These are phyloP conservation scores for Chaetorhynchus papuensis DNA, from an alignment of 2,113 vertebrate genomes.

Conservation along the genomic window DNA sequence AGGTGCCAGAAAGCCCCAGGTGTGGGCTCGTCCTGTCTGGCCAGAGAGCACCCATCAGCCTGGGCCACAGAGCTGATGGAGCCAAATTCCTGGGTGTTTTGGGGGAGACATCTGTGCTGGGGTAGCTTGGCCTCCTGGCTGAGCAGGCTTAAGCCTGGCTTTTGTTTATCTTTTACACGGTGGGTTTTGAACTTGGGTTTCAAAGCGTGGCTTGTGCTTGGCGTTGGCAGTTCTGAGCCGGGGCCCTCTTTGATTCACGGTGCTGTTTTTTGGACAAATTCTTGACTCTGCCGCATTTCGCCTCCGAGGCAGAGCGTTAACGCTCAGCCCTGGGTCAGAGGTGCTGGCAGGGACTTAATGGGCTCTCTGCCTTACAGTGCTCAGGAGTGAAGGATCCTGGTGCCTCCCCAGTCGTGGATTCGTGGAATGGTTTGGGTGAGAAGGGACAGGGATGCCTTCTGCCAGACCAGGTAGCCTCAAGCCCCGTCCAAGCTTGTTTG, in stretches of 20 bases:
- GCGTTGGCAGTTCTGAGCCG: not conserved
- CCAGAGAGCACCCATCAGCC: not conserved
- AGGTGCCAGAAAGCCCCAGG: not conserved
- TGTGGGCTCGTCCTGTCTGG: not conserved
- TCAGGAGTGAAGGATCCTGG: not conserved
- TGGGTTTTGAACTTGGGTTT: not conserved
- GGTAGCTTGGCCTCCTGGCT: not conserved
- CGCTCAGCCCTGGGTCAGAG: not conserved
- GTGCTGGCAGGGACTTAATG: not conserved
- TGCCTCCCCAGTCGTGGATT: not conserved
- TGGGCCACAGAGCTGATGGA: not conserved
- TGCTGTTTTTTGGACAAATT: not conserved
- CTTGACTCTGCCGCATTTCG: accelerated
- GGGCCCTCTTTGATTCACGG: not conserved
- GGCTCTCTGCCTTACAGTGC: not conserved
- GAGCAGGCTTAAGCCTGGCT: not conserved
- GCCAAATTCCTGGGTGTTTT: not conserved
- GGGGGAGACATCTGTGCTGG: not conserved
- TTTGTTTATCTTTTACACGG: not conserved
- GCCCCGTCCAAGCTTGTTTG: not conserved
- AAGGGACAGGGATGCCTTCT: not conserved
- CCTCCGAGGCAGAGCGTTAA: accelerated
- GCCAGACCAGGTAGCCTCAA: not conserved
- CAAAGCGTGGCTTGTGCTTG: not conserved
- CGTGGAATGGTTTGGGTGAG: not conserved